Evolutionary conservation across 53 echinoderm and acorn worm species (phyloP).

Genomic region (Paelopatides confundens): DNA sequence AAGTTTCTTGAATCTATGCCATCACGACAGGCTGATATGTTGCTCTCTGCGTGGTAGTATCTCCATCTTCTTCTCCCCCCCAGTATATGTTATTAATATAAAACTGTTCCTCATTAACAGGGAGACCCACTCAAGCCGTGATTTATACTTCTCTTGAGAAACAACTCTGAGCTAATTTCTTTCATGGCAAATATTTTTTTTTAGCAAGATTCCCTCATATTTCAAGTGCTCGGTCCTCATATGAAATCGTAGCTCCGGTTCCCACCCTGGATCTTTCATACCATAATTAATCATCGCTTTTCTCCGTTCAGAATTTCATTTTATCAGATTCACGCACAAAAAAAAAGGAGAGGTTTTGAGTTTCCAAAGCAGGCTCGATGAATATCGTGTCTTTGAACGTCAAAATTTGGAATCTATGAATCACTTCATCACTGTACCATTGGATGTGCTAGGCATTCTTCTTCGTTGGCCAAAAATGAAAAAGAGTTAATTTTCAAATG

Average conservation of each 20-base stretch:
- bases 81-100: conserved; percentile 28
- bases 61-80: neutral
- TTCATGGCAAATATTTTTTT: neutral
- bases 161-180: conserved; percentile 38
- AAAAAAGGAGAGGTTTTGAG: conserved; percentile 35
- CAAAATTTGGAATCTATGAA: conserved; percentile 10
- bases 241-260: conserved; percentile 15
- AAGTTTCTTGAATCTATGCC: too few relatives aligned
- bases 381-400: conserved; percentile 13
- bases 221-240: conserved; percentile 20
- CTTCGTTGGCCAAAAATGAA: neutral
- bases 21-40: too few relatives aligned
- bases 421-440: conserved; percentile 24
- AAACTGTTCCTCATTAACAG: conserved; percentile 23
- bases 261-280: conserved; percentile 36
- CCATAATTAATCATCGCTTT: conserved; percentile 44
- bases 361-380: conserved; percentile 15
- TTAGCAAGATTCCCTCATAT: conserved; percentile 27
- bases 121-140: conserved; percentile 22
- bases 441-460: conserved; percentile 1
- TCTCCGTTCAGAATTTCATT: conserved; percentile 45
- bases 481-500: conserved; percentile 33
- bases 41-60: too few relatives aligned
- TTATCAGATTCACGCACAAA: conserved; percentile 17
- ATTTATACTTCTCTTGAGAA: conserved; percentile 39